phyloP scores from a whole-genome alignment of 2,113 vertebrate species.

The Asarcornis scutulata region DNA sequence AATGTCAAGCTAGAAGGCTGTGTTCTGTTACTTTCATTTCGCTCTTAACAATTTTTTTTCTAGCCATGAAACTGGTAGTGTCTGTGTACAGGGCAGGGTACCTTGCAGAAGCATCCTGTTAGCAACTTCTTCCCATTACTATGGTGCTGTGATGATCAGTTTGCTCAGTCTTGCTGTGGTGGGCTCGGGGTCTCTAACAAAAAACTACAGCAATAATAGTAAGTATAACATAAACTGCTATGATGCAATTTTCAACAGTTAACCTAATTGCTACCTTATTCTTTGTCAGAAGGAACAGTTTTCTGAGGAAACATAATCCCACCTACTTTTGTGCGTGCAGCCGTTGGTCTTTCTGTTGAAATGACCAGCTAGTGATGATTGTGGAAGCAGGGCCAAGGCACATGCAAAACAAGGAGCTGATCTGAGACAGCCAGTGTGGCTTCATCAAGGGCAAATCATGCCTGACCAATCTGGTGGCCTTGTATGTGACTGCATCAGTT shows the following conservation, averaged over 20 bases:
- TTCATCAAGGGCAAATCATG: too few species aligned
- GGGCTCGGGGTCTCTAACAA: background rate
- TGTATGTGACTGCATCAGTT: too few species aligned
- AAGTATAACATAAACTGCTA: background rate
- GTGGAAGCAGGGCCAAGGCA: too few species aligned
- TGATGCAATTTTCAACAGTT: background rate
- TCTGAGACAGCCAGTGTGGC: too few species aligned
- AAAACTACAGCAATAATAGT: too few species aligned
- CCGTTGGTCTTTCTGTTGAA: background rate
- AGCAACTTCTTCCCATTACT: background rate
- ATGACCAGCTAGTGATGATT: background rate
- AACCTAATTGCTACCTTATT: background rate
- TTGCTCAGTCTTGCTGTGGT: background rate
- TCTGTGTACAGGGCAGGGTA: background rate
- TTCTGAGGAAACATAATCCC: background rate
- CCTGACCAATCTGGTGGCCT: too few species aligned
- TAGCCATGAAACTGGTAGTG: background rate
- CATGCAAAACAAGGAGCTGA: too few species aligned
- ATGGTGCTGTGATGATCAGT: background rate
- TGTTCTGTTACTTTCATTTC: background rate
- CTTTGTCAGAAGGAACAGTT: background rate
- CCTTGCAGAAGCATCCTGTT: background rate
- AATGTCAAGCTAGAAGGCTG: background rate
- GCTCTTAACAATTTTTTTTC: background rate
- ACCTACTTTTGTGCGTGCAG: background rate